Evolutionary conservation across 2,113 vertebrate species (phyloP).

Genomic region (Eira barbara): DNA sequence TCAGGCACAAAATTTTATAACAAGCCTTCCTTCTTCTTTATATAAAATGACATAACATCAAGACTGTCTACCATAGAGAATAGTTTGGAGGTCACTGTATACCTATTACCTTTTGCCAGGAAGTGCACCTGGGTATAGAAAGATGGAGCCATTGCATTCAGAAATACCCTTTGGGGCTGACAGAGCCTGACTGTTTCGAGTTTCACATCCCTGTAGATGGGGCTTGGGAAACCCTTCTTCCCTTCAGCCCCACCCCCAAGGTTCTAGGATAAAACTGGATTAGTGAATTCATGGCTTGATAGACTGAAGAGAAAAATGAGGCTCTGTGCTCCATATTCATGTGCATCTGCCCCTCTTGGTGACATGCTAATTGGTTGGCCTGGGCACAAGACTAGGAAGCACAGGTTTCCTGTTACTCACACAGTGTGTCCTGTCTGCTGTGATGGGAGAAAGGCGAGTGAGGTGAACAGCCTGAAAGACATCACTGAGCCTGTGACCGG

Average conservation of each 20-base stretch:
- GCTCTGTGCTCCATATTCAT: conserved; percentile 62
- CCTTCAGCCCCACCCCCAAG: background rate
- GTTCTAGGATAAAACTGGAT: conserved; percentile 41
- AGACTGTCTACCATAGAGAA: background rate
- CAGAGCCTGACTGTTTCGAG: background rate
- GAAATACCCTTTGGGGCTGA: background rate
- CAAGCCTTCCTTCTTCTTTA: background rate
- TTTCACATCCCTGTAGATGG: background rate
- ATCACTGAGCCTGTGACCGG: background rate
- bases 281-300: conserved; percentile 54
- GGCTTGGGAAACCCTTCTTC: background rate
- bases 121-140: background rate
- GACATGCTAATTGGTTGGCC: conserved; percentile 58
- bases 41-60: background rate
- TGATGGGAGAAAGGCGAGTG: background rate
- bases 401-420: conserved; percentile 47
- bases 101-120: background rate
- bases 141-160: background rate
- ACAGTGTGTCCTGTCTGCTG: conserved; percentile 9
- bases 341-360: conserved; percentile 56
- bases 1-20: background rate
- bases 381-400: conserved; percentile 19
- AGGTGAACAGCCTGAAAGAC: background rate
- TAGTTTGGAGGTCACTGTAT: background rate
- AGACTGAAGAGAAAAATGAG: conserved; percentile 54